Evolutionary conservation across 2,797 vertebrate genomes (phyloP), one percentile per base, ranked within the genome.

Genomic region (Scarus forsteni): DNA sequence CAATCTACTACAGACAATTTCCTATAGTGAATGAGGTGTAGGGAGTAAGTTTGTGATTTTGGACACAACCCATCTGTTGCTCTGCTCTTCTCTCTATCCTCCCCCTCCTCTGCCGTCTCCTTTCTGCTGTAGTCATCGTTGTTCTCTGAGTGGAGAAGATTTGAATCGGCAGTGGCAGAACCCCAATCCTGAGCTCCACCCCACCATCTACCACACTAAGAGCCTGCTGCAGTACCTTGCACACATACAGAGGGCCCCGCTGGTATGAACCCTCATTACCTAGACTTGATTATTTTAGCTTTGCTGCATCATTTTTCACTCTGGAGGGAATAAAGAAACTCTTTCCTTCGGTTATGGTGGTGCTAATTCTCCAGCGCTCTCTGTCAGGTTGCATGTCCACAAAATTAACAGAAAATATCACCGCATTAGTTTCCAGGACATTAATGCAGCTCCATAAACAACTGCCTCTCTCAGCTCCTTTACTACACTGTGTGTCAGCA

Each of bases 81-180:
- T 81, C 57, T 76, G 45, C 72, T 83, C 16, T 78, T 52, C 66
- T 66, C 71, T 73, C 2, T 70, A n/a, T 75, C 69, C 60, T 79
- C 66, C 59, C 54, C 44, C 34, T 72, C 74, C 56, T 66, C 74
- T 70, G 57, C 58, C 39, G 0, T 75, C 56, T 74, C 50, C 12
- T 90, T 86, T 92, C 75, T 90, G 90, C 75, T 91, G 3, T 79
- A 99, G 98, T 89, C 97, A 99, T 87, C 97, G 98, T 74, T 99
- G 98, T 88, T 99, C 98, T 89, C 93, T 99, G 92, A 99, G 98
- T 88, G 98, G 98, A 79, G 98, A 99, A 90, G 98, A 99, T 92
- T 94, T 99, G 92, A 99, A 99, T 88, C 95, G 98, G 71, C 98
- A 99, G 84, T 99, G 98, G 98, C 96, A 97, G 93, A 96, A 88